Conservation (phyloP, 2,888 invertebrate genomes). For the Nezara viridula region DNA sequence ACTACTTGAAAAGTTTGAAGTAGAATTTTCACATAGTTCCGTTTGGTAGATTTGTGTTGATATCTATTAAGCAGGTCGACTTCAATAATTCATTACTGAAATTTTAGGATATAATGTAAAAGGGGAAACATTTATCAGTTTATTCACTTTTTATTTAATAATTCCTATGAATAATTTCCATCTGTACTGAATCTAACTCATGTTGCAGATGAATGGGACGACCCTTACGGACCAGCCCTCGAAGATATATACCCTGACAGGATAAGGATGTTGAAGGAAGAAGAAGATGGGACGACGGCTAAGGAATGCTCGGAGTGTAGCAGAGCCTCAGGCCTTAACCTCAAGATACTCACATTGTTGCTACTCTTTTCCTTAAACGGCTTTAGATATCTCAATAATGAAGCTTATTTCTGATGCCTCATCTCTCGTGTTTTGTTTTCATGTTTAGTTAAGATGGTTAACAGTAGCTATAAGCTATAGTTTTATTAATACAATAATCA, state of each 20-base stretch:
- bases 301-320: background rate
- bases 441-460: too few species aligned
- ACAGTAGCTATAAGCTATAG: too few species aligned
- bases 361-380: background rate
- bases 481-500: too few species aligned
- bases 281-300: background rate
- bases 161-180: too few species aligned
- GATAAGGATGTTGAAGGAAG: background rate
- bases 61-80: too few species aligned
- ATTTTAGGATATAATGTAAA: too few species aligned
- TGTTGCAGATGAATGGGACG: conserved; percentile 25
- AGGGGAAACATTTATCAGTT: too few species aligned
- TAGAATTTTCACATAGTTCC: too few species aligned
- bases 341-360: background rate
- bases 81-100: too few species aligned
- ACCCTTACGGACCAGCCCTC: conserved; percentile 10
- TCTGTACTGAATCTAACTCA: background rate
- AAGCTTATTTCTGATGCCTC: background rate
- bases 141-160: too few species aligned
- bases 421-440: background rate
- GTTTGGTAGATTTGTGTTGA: too few species aligned
- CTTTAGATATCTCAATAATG: background rate
- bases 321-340: background rate
- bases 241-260: background rate
- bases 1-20: too few species aligned